Evolutionary conservation across 1,140 invertebrate genomes (phyloP).

Genomic region (Bombus haemorrhoidalis): DNA sequence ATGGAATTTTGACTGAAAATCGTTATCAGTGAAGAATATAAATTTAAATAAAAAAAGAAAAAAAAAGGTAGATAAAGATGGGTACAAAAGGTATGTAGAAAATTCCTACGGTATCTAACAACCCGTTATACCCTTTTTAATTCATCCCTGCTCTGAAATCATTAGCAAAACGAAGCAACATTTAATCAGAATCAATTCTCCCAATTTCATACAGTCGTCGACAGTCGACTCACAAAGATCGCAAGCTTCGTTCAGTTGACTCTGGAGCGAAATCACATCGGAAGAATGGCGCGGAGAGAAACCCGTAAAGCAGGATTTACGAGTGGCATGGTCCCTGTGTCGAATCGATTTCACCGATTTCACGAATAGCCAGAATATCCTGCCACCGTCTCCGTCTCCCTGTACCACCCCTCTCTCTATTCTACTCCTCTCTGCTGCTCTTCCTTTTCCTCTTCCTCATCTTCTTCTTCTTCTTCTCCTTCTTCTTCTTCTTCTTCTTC

Average conservation of each 20-base stretch:
- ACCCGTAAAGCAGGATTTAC: conserved; percentile 60
- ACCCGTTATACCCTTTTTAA: too few relatives aligned
- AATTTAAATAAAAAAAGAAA: too few relatives aligned
- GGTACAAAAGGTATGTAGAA: too few relatives aligned
- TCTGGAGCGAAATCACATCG: neutral
- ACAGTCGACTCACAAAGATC: neutral
- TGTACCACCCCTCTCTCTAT: conserved; percentile 13
- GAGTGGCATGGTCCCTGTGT: conserved; percentile 50
- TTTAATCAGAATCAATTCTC: neutral
- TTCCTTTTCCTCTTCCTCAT: neutral
- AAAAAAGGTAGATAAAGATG: too few relatives aligned
- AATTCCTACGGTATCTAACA: too few relatives aligned
- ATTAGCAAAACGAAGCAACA: neutral
- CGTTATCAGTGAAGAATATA: too few relatives aligned
- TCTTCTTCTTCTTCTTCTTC: neutral
- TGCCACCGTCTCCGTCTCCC: neutral
- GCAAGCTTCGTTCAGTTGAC: conserved; percentile 28
- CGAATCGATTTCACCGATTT: conserved; percentile 68
- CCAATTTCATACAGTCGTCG: neutral
- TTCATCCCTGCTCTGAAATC: accelerated
- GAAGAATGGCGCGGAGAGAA: conserved; percentile 9
- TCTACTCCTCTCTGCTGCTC: neutral
- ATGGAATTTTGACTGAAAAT: too few relatives aligned
- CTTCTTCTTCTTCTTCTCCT: neutral
- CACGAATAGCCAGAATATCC: conserved; percentile 58